Percentiles rank a stretch among this genome's conserved stretches.
Evolutionary conservation across 37 sponge, comb jelly and placozoan species (phyloP).

Genomic region (Tethya wilhelma): DNA sequence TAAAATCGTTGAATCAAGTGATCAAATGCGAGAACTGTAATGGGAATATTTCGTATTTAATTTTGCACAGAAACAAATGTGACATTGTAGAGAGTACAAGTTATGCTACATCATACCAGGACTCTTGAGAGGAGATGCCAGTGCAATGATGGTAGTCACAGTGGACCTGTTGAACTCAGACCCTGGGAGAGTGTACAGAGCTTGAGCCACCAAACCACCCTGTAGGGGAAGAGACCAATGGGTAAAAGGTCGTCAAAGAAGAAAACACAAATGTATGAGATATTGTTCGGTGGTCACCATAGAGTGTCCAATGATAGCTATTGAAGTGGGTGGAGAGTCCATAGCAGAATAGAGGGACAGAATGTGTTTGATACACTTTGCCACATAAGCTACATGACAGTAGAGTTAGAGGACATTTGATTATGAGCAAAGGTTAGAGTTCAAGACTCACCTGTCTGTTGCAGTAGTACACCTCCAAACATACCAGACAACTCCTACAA

Average conservation of each 20-base stretch:
- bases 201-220: slow-evolving; percentile 73
- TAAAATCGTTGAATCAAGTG: slow-evolving; percentile 40
- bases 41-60: slow-evolving; percentile 3
- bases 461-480: slow-evolving; percentile 65
- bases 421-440: neutral
- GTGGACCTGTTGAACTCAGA: slow-evolving; percentile 34
- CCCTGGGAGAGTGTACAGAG: slow-evolving; percentile 56
- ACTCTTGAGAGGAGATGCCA: slow-evolving; percentile 62
- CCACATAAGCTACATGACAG: slow-evolving; percentile 47
- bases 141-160: slow-evolving; percentile 60
- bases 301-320: slow-evolving; percentile 69
- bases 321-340: slow-evolving; percentile 34
- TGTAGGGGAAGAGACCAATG: slow-evolving; percentile 10
- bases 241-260: no score
- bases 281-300: no score
- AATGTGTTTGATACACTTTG: slow-evolving; percentile 53
- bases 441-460: slow-evolving; percentile 35
- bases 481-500: slow-evolving; percentile 75
- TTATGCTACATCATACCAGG: slow-evolving; percentile 40
- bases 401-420: neutral
- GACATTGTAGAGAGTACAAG: no score
- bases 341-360: slow-evolving; percentile 55
- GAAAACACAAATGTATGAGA: neutral
- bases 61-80: no score
- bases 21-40: slow-evolving; percentile 50